Evolutionary conservation across 1,140 invertebrate genomes (phyloP), one percentile per base, ranked within the genome.

Genomic region (Musca vetustissima): DNA sequence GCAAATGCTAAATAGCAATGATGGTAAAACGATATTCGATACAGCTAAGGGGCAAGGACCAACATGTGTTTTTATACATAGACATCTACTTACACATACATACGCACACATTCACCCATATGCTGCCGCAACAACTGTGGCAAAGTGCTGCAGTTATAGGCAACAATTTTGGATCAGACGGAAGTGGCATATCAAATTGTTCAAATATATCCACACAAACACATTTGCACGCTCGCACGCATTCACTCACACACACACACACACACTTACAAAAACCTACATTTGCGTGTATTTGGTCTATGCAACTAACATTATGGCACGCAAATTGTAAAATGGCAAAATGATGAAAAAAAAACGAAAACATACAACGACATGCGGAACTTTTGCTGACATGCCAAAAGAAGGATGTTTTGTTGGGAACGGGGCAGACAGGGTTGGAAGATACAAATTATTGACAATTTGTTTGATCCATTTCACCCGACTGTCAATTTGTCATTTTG

Each of bases 401-500:
- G 28, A 52, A 19, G 19, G n/a, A 19, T 19, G 21, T 6, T n/a
- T n/a, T n/a, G n/a, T 9, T 19, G 17, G 21, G 17, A 52, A 21
- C 28, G 21, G 49, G 6, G 49, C n/a, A 52, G 49, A 19, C 19
- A 52, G 13, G 7, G 17, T n/a, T 21, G n/a, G 21, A 52, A 28
- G 28, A 61, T 49, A 69, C 64, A 65, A 69, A 69, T 55, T 65
- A 55, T 69, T 69, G 59, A 69, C 68, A 69, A 69, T 69, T 69
- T 69, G 61, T 61, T 64, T 69, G 68, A 69, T 69, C 68, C 68
- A 69, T 69, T 69, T 65, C 68, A 68, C 66, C 52, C 52, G 47
- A 49, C 32, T 59, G 67, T 68, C 67, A 68, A 61, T 64, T 68
- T 53, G 55, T 61, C 67, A 64, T 24, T n/a, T 66, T 48, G 14